phyloP scores from a whole-genome alignment of 2,888 invertebrate species.

The Megamerina dolium region DNA sequence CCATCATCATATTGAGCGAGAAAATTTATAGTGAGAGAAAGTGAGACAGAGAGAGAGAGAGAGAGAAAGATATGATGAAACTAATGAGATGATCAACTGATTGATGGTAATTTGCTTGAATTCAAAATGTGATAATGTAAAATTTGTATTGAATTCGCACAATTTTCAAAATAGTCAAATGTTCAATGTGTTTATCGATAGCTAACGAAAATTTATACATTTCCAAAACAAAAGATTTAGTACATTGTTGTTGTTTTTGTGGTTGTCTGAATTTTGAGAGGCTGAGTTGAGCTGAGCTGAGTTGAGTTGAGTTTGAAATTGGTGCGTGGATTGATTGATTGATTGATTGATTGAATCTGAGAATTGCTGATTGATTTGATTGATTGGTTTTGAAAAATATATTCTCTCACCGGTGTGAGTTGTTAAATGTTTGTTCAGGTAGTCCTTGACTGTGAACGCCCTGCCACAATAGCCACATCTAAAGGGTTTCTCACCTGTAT shows the following conservation, averaged over 20 bases:
- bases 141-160: neutral
- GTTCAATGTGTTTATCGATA: too few relatives aligned
- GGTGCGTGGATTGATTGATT: constrained; percentile 26
- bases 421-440: constrained; percentile 50
- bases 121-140: neutral
- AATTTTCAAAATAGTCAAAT: too few relatives aligned
- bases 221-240: too few relatives aligned
- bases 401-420: constrained; percentile 49
- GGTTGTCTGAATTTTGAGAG: constrained; percentile 15
- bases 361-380: constrained; percentile 29
- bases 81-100: neutral
- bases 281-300: constrained; percentile 5
- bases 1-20: neutral
- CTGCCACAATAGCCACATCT: constrained; percentile 50
- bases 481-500: constrained; percentile 50
- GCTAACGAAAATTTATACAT: too few relatives aligned
- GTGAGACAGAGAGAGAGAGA: too few relatives aligned
- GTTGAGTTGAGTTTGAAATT: constrained; percentile 15
- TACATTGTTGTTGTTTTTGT: constrained; percentile 25
- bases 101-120: neutral
- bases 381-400: constrained; percentile 39
- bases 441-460: constrained; percentile 50
- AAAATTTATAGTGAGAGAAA: too few relatives aligned
- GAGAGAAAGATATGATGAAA: too few relatives aligned
- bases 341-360: constrained; percentile 23